These are phyloP conservation scores for Ceratina australensis DNA, from an alignment of 1,140 invertebrate genomes.

Conservation along the genomic window DNA sequence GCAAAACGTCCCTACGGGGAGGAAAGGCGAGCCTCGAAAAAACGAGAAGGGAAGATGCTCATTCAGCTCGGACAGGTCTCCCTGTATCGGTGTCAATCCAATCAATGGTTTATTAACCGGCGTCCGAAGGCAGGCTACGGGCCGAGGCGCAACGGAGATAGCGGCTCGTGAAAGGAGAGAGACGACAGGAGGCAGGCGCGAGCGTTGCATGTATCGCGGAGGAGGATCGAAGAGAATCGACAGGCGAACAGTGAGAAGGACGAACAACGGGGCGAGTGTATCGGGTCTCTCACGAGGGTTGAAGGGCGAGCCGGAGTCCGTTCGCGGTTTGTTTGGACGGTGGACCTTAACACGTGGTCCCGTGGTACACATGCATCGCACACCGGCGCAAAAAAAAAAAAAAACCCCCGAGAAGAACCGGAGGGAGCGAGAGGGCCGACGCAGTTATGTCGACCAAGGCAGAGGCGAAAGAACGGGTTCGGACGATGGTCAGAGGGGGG, in stretches of 20 bases:
- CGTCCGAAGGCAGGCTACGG: conserved; percentile 62
- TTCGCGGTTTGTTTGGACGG: conserved; percentile 67
- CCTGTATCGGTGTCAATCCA: conserved; percentile 76
- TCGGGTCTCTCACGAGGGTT: background rate
- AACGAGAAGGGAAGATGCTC: conserved; percentile 43
- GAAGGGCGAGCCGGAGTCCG: conserved; percentile 25
- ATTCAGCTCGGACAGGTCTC: conserved; percentile 58
- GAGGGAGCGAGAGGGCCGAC: conserved; percentile 26
- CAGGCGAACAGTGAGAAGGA: conserved; percentile 34
- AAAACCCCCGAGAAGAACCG: conserved; percentile 38
- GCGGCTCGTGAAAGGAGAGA: background rate
- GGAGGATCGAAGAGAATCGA: conserved; percentile 61
- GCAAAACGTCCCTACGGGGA: conserved; percentile 22
- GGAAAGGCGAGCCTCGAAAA: background rate
- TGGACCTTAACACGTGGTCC: conserved; percentile 70
- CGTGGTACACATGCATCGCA: conserved; percentile 65
- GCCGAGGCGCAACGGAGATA: conserved; percentile 12
- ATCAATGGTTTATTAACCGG: conserved; percentile 77
- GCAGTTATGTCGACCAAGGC: conserved; percentile 12
- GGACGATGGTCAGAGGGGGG: conserved; percentile 47
- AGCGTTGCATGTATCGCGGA: conserved; percentile 40
- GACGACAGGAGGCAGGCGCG: conserved; percentile 30
- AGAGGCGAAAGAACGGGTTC: conserved; percentile 47
- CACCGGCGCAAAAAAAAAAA: background rate
- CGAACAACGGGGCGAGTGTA: conserved; percentile 6